Percentiles rank a stretch among this genome's conserved stretches.
phyloP scores from a whole-genome alignment of 1,140 invertebrate species.

The Drosophila obscura region DNA sequence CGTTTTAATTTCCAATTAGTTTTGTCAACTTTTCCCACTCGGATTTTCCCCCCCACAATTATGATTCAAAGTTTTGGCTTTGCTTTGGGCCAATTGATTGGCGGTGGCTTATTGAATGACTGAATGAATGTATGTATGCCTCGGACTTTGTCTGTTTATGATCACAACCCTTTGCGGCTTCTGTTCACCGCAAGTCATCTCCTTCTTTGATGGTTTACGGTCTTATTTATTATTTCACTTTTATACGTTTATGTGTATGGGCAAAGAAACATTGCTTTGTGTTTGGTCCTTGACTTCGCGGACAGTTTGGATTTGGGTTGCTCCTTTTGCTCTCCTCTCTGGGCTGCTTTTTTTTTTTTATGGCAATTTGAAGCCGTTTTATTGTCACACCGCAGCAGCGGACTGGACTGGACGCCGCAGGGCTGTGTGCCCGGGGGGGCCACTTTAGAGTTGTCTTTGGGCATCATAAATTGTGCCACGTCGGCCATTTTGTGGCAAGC shows the following conservation, averaged over 20 bases:
- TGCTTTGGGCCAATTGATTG: slow-evolving; percentile 23
- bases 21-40: slow-evolving; percentile 30
- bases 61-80: slow-evolving; percentile 2
- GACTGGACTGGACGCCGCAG: slow-evolving; percentile 12
- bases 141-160: slow-evolving; percentile 51
- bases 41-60: background rate
- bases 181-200: no score
- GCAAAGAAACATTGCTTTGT: slow-evolving; percentile 27
- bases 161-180: slow-evolving; percentile 35
- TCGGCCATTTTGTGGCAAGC: slow-evolving; percentile 73
- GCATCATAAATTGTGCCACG: slow-evolving; percentile 71
- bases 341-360: slow-evolving; percentile 56
- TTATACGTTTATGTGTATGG: slow-evolving; percentile 47
- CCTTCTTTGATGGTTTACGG: slow-evolving; percentile 43
- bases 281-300: slow-evolving; percentile 24
- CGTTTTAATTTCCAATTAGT: slow-evolving; percentile 51
- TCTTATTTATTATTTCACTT: slow-evolving; percentile 78
- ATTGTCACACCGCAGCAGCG: slow-evolving; percentile 66
- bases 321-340: slow-evolving; percentile 29
- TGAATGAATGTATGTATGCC: no score
- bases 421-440: slow-evolving; percentile 15
- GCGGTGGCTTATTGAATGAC: slow-evolving; percentile 11
- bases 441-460: slow-evolving; percentile 78
- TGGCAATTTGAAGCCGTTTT: slow-evolving; percentile 79
- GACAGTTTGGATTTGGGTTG: slow-evolving; percentile 32